Percentiles rank a stretch among this genome's conserved stretches.
phyloP scores from a whole-genome alignment of 2,888 invertebrate genomes.

The Agonopterix subpropinquella region DNA sequence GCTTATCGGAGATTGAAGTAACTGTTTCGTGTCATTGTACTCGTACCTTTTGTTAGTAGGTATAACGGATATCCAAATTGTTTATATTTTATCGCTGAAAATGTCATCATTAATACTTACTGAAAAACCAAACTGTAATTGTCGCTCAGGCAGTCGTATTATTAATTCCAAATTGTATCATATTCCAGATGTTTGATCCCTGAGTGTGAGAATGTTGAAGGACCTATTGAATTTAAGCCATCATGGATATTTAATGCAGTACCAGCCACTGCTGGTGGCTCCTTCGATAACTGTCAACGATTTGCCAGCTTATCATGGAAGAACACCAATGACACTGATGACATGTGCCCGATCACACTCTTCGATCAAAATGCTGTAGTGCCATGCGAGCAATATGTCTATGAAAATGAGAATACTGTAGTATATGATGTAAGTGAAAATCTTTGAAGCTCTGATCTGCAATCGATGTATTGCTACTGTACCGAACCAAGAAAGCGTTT shows the following conservation, averaged over 20 bases:
- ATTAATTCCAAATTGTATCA: not conserved
- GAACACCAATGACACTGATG: not conserved
- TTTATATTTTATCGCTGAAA: not conserved
- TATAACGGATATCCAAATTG: not conserved
- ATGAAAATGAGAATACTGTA: slow-evolving; percentile 42
- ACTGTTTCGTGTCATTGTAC: not conserved
- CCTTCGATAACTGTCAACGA: slow-evolving; percentile 60
- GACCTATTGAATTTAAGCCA: slow-evolving; percentile 29
- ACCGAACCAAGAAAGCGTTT: too few species aligned
- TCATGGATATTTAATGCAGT: slow-evolving; percentile 53
- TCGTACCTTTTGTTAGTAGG: not conserved
- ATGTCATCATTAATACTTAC: too few species aligned
- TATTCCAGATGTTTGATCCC: slow-evolving; percentile 28
- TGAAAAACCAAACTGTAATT: not conserved
- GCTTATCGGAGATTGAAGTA: not conserved
- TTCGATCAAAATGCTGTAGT: slow-evolving; percentile 29
- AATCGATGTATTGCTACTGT: too few species aligned
- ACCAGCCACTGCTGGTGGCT: slow-evolving; percentile 27
- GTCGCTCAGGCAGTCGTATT: too few species aligned
- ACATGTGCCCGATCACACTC: slow-evolving; percentile 35
- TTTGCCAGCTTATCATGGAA: slow-evolving; percentile 19
- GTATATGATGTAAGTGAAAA: slow-evolving; percentile 51
- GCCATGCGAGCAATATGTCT: slow-evolving; percentile 39
- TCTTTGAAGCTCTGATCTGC: too few species aligned
- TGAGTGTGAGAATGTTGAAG: slow-evolving; percentile 22